These are phyloP conservation scores for Zygothrica quintamaculata DNA, from an alignment of 2,888 invertebrate genomes.

Conservation along the genomic window DNA sequence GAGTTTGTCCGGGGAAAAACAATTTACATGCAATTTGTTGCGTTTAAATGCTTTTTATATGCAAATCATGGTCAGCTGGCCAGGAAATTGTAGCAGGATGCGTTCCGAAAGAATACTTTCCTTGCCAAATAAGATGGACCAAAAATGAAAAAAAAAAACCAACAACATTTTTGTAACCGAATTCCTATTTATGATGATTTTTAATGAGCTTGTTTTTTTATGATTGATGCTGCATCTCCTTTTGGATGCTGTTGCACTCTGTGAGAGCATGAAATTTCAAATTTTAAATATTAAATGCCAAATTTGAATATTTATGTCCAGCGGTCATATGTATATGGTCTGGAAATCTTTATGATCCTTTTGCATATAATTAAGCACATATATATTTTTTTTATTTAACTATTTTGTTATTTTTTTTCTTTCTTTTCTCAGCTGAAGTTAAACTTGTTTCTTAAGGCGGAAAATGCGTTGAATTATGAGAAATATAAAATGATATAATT, in stretches of 20 bases:
- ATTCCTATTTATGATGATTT: constrained; percentile 64
- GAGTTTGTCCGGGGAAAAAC: constrained; percentile 63
- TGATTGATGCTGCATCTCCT: constrained; percentile 73
- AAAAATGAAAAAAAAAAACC: no score
- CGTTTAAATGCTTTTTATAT: constrained; percentile 80
- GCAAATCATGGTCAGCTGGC: constrained; percentile 74
- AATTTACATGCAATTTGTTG: constrained; percentile 78
- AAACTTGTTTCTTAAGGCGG: constrained; percentile 67
- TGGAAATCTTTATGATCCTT: constrained; percentile 81
- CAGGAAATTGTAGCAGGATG: constrained; percentile 45
- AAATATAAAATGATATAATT: constrained; percentile 48
- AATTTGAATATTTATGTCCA: constrained; percentile 84
- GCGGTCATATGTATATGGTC: constrained; percentile 83
- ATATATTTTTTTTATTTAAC: constrained; percentile 17
- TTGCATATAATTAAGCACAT: constrained; percentile 58
- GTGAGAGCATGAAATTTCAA: constrained; percentile 35
- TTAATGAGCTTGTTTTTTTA: constrained; percentile 71
- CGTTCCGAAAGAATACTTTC: constrained; percentile 30
- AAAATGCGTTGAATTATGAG: constrained; percentile 59
- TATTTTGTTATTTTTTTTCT: no score
- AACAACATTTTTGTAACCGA: constrained; percentile 40
- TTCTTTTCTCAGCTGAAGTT: constrained; percentile 44
- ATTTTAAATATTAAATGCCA: constrained; percentile 11
- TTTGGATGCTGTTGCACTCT: no score
- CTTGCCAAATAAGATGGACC: no score